Conservation (phyloP, 2,888 invertebrate genomes). For the Gari tellinella region DNA sequence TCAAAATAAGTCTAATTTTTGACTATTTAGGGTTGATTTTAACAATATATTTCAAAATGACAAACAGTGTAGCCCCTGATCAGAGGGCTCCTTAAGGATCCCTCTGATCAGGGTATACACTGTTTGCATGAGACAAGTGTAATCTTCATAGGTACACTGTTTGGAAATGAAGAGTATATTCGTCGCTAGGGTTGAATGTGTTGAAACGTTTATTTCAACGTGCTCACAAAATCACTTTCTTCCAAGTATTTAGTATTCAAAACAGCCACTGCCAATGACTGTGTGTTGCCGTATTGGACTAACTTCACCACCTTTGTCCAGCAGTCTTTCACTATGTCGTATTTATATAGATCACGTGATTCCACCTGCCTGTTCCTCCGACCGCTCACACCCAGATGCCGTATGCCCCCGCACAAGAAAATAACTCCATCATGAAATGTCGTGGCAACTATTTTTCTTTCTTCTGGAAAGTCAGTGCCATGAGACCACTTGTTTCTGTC, state of each 20-base stretch:
- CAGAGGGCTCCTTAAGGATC: too few species aligned
- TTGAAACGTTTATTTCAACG: not conserved
- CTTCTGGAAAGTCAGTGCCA: conserved; percentile 76
- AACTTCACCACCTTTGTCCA: conserved; percentile 72
- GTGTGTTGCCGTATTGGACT: conserved; percentile 71
- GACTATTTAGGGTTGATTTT: too few species aligned
- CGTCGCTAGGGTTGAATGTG: too few species aligned
- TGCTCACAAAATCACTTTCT: conserved; percentile 69
- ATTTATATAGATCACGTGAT: conserved; percentile 74
- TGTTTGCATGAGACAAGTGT: too few species aligned
- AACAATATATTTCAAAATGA: too few species aligned
- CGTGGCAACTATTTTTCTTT: conserved; percentile 69
- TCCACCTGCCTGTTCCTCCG: conserved; percentile 68
- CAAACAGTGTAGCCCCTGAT: too few species aligned
- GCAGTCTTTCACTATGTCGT: conserved; percentile 60
- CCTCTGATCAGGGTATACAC: too few species aligned
- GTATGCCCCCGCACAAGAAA: conserved; percentile 74
- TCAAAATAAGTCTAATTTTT: too few species aligned
- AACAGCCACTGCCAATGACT: conserved; percentile 61
- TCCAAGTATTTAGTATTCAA: conserved; percentile 70
- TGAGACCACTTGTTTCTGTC: conserved; percentile 89
- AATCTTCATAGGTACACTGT: too few species aligned
- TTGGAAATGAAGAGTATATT: too few species aligned
- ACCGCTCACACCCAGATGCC: conserved; percentile 61
- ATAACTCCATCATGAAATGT: conserved; percentile 63